These are phyloP conservation scores for Lepilemur septentrionalis DNA, from an alignment of 2,797 vertebrate species.

Conservation along the genomic window DNA sequence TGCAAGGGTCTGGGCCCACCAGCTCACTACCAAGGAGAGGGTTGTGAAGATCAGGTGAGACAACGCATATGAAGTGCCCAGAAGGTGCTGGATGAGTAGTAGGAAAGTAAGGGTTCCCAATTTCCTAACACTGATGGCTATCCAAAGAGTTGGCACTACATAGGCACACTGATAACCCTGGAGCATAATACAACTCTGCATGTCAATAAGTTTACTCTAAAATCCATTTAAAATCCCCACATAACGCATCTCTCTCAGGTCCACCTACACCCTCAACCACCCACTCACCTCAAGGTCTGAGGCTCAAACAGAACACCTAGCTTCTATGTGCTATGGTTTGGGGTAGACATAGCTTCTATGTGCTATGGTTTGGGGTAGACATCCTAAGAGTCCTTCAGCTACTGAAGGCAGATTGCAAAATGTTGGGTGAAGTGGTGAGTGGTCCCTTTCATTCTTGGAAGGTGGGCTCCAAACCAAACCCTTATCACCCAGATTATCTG, in stretches of 20 bases:
- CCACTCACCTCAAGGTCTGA: background rate
- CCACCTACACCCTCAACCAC: background rate
- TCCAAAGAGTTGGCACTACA: background rate
- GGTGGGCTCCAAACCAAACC: conserved; percentile 69
- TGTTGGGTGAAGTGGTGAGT: background rate
- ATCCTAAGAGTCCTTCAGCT: background rate
- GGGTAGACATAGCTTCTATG: background rate
- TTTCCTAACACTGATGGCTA: background rate
- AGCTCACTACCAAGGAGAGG: background rate
- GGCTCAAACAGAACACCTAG: background rate
- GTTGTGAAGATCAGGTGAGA: background rate
- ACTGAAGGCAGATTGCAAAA: background rate
- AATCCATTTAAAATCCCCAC: too few species aligned
- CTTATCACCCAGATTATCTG: conserved; percentile 44
- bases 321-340: background rate
- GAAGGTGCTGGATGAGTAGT: background rate
- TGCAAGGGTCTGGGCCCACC: background rate
- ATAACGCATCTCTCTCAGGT: background rate
- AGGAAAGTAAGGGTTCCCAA: background rate
- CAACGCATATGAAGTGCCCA: background rate
- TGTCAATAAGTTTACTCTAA: too few species aligned
- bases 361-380: background rate
- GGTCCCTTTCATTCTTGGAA: conserved; percentile 53
- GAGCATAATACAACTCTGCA: background rate
- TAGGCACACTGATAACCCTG: background rate